Evolutionary conservation across 1,140 invertebrate species (phyloP), one percentile per base, ranked within the genome.

Genomic region (Aricia agestis): DNA sequence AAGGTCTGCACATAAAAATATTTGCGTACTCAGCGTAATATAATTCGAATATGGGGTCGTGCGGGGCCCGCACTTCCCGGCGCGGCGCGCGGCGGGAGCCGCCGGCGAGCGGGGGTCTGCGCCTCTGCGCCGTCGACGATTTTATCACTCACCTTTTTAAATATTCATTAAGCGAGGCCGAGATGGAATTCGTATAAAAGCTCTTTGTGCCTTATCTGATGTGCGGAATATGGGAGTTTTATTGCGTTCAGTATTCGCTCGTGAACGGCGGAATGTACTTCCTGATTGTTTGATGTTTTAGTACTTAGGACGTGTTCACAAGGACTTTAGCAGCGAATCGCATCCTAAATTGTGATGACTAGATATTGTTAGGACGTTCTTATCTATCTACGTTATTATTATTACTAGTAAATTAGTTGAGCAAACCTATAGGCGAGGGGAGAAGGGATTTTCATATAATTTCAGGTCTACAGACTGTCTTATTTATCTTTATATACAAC

Each of bases 71-170:
- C 70, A 69, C 57, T 58, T 58, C n/a, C 65, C 68, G 45, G 10
- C 45, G 45, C 42, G 9, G 4, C 9, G 9, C 45, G 10, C 45
- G 36, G 18, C 72, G 65, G 72, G 74, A 74, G 75, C 70, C 70
- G 68, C 68, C 63, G 59, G 67, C 68, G 67, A 71, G 58, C 73
- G 69, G 70, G 71, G 74, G 71, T 72, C 59, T 70, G 68, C 69
- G 65, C 57, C 72, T 72, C 59, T 70, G 68, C 69, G 65, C 57
- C 72, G 72, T 71, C 74, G 25, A 73, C 70, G 75, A 76, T 74
- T 76, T 72, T 76, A 74, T 74, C 75, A 42, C 68, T 69, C 73
- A 74, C 75, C 68, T 74, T 59, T 66, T 70, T 72, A 72, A 75
- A 76, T 76, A 76, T 76, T 74, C 74, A 75, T 72, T 70, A 74